Conservation (phyloP, 2,888 invertebrate species). For the Phortica magna region DNA sequence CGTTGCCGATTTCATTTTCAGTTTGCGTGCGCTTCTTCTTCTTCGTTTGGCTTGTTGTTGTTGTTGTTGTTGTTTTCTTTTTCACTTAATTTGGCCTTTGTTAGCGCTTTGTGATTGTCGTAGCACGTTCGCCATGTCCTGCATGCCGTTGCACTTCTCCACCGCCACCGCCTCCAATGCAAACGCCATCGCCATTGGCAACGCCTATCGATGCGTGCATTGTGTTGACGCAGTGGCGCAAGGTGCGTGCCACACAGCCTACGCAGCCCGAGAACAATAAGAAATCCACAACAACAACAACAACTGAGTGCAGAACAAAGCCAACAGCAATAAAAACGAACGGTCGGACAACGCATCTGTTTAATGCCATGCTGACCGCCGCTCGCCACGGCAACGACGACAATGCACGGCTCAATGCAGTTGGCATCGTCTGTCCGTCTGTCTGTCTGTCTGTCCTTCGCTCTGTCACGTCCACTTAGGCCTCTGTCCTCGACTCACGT, state of each 20-base stretch:
- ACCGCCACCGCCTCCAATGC: too few relatives aligned
- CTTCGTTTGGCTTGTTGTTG: neutral
- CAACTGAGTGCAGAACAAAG: neutral
- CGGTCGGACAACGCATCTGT: neutral
- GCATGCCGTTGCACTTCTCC: neutral
- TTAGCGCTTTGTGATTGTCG: conserved; percentile 7
- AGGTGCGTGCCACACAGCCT: neutral
- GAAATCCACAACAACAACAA: neutral
- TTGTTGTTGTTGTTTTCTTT: neutral
- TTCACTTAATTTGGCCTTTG: conserved; percentile 15
- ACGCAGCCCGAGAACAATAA: neutral
- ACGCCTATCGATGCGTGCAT: neutral
- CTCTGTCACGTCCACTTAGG: too few relatives aligned
- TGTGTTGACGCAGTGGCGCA: neutral
- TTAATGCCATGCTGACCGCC: neutral
- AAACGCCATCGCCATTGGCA: neutral
- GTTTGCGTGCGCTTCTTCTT: neutral
- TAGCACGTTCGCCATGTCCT: neutral
- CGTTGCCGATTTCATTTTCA: neutral
- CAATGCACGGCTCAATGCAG: too few relatives aligned
- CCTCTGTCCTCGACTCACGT: too few relatives aligned
- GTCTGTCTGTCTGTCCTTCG: too few relatives aligned
- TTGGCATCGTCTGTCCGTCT: too few relatives aligned
- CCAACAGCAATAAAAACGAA: neutral
- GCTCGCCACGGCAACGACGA: neutral